phyloP scores from a whole-genome alignment of 2,797 vertebrate species.

The Mormyrus proboscirostris region DNA sequence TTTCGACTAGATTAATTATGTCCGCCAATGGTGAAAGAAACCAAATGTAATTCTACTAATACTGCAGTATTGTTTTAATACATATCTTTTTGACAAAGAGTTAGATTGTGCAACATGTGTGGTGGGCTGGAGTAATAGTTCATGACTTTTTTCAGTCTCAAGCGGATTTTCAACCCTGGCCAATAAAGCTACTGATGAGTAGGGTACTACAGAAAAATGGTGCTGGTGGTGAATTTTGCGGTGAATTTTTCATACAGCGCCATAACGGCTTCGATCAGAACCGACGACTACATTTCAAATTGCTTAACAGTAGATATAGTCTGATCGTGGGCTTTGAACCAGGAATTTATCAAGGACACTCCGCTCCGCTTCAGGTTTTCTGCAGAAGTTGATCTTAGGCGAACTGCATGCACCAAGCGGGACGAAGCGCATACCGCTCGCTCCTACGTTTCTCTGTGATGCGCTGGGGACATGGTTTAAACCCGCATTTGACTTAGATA shows the following conservation, averaged over 20 bases:
- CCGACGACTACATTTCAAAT: background rate
- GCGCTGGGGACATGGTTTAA: background rate
- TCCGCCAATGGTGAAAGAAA: background rate
- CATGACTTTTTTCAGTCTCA: background rate
- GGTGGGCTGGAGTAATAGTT: background rate
- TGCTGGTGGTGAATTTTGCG: background rate
- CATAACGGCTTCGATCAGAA: background rate
- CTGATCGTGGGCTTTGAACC: background rate
- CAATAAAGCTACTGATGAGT: background rate
- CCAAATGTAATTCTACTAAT: background rate
- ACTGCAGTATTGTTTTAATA: background rate
- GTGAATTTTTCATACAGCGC: background rate
- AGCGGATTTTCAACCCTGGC: background rate
- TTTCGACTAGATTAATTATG: background rate
- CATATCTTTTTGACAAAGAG: background rate
- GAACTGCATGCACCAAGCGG: background rate
- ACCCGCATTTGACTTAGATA: background rate
- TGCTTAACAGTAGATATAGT: background rate
- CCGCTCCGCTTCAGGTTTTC: background rate
- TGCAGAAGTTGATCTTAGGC: background rate
- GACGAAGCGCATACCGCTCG: background rate
- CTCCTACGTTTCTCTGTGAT: background rate
- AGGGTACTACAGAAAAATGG: background rate
- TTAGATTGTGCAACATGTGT: background rate
- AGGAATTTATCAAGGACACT: background rate